phyloP scores from a whole-genome alignment of 2,888 invertebrate genomes.

The Oscheius sp. region DNA sequence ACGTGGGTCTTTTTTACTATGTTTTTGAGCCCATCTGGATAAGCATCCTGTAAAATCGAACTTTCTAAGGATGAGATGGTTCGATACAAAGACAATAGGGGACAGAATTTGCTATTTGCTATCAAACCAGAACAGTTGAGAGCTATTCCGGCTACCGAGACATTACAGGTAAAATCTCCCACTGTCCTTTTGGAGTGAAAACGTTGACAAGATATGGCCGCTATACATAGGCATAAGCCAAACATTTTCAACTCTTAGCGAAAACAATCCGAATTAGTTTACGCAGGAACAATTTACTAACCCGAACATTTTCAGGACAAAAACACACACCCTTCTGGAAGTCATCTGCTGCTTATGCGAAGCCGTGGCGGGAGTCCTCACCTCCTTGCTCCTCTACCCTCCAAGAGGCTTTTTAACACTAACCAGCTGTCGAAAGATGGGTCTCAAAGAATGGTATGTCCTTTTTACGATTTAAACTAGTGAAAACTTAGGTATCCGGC shows the following conservation, averaged over 20 bases:
- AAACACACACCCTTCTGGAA: slow-evolving; percentile 44
- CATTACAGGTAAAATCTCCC: too few species aligned
- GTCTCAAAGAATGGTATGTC: slow-evolving; percentile 87
- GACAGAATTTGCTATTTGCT: too few species aligned
- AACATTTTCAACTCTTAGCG: too few species aligned
- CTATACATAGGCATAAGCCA: too few species aligned
- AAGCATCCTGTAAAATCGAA: not conserved
- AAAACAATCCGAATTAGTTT: too few species aligned
- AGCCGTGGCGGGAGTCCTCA: slow-evolving; percentile 82
- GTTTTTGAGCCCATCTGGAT: not conserved
- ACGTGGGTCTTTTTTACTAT: slow-evolving; percentile 25
- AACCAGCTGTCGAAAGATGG: slow-evolving; percentile 75
- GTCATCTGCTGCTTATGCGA: slow-evolving; percentile 83
- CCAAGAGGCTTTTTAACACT: slow-evolving; percentile 86
- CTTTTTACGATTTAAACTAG: not conserved
- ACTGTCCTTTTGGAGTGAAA: too few species aligned
- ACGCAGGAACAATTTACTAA: too few species aligned
- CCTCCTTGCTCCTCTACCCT: slow-evolving; percentile 85
- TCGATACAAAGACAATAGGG: too few species aligned
- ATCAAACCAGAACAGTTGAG: too few species aligned
- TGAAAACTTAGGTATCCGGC: slow-evolving; percentile 80
- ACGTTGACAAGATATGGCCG: too few species aligned
- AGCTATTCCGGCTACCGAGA: too few species aligned
- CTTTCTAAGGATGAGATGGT: too few species aligned
- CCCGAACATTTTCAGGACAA: slow-evolving; percentile 40